Evolutionary conservation across 92 coral and sea anemone genomes (phyloP).

Genomic region (Paragorgia papillata): DNA sequence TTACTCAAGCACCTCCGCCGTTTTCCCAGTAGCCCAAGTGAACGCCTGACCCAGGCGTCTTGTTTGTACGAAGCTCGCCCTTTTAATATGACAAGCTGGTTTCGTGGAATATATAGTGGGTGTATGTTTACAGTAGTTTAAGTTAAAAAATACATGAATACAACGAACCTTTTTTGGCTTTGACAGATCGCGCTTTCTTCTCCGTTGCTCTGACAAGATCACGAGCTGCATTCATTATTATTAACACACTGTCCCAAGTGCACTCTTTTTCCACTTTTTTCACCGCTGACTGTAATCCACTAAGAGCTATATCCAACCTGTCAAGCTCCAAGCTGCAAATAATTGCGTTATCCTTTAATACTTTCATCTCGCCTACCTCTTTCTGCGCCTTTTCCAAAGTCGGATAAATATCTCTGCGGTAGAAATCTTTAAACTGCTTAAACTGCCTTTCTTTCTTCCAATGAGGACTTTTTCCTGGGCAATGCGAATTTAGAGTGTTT

Average conservation of each 20-base stretch:
- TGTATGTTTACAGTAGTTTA: too few relatives aligned
- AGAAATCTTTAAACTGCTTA: slow-evolving; percentile 46
- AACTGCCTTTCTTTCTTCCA: slow-evolving; percentile 59
- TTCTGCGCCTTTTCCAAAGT: slow-evolving; percentile 21
- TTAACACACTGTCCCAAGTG: slow-evolving; percentile 8
- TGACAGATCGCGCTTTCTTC: too few relatives aligned
- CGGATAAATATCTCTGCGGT: slow-evolving; percentile 27
- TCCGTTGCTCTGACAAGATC: too few relatives aligned
- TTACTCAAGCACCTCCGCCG: too few relatives aligned
- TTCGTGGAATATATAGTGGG: too few relatives aligned
- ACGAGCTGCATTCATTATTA: too few relatives aligned
- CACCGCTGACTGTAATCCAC: not conserved
- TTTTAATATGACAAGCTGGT: too few relatives aligned
- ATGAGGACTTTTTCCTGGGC: slow-evolving; percentile 37
- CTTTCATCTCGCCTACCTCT: not conserved
- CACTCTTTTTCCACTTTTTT: slow-evolving; percentile 21
- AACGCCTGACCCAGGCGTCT: too few relatives aligned
- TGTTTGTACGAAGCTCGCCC: too few relatives aligned
- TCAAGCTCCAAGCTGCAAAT: slow-evolving; percentile 9
- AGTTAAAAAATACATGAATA: too few relatives aligned
- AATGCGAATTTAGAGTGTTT: slow-evolving; percentile 22
- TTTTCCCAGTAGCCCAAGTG: too few relatives aligned
- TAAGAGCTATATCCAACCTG: slow-evolving; percentile 1
- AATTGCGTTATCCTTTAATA: not conserved
- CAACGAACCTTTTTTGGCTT: too few relatives aligned